phyloP scores from a whole-genome alignment of 64 coral and sea anemone genomes.

The Acropora tenuis region DNA sequence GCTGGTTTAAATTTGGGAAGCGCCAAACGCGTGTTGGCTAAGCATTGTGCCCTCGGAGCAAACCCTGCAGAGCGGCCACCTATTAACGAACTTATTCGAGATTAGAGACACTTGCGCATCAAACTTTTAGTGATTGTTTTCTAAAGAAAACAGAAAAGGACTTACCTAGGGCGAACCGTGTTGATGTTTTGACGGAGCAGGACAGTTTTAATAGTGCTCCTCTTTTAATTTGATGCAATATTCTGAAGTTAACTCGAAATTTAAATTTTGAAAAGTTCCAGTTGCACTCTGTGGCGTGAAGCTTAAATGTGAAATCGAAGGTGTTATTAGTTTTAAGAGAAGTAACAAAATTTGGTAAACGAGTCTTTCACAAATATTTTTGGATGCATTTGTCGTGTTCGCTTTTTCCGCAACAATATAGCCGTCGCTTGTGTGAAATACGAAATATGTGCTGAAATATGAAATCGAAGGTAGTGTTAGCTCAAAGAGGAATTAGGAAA shows the following conservation, averaged over 20 bases:
- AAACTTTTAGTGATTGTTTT: conserved; percentile 1
- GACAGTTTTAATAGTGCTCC: background rate
- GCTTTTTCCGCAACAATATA: no score
- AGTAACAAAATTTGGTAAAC: background rate
- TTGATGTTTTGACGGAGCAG: background rate
- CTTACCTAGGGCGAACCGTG: background rate
- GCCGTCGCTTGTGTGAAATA: no score
- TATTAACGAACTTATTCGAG: background rate
- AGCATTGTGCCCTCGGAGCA: background rate
- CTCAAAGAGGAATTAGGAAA: no score
- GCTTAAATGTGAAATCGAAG: conserved; percentile 2
- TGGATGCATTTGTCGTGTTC: background rate
- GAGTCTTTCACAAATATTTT: background rate
- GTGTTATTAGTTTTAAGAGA: background rate
- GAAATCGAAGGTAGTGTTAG: no score
- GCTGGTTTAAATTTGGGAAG: conserved; percentile 1
- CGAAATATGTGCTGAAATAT: no score
- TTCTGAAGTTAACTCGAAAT: background rate
- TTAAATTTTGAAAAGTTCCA: background rate
- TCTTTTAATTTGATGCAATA: background rate
- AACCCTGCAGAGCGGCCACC: background rate
- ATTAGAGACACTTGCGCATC: background rate
- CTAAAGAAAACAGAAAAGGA: background rate
- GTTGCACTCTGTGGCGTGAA: background rate
- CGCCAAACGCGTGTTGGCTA: background rate